Evolutionary conservation across 2,797 vertebrate genomes (phyloP).

Genomic region (Aeoliscus strigatus): DNA sequence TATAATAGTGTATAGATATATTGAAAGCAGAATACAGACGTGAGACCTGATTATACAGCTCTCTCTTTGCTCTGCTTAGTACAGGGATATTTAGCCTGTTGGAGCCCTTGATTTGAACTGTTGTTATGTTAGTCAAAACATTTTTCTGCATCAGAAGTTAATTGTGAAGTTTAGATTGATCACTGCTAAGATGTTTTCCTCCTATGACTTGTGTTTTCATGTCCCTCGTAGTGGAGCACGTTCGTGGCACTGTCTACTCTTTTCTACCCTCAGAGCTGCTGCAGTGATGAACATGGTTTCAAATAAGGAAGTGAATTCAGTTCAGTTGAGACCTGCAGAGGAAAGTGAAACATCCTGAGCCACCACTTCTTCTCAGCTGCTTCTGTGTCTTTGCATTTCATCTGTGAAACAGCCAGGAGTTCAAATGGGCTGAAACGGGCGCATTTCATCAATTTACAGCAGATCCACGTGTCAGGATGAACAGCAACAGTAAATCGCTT

Average conservation of each 20-base stretch:
- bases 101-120: too few species aligned
- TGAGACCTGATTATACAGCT: too few species aligned
- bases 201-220: too few species aligned
- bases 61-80: too few species aligned
- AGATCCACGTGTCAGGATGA: conserved; percentile 66
- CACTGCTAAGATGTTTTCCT: too few species aligned
- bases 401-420: conserved; percentile 28
- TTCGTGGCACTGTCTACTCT: not conserved
- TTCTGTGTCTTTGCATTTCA: conserved; percentile 10
- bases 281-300: conserved; percentile 30
- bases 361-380: conserved; percentile 15
- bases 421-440: conserved; percentile 67
- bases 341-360: conserved; percentile 60
- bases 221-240: not conserved
- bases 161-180: too few species aligned
- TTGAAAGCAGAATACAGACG: too few species aligned
- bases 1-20: too few species aligned
- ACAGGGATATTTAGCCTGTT: too few species aligned
- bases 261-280: conserved; percentile 4
- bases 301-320: conserved; percentile 77
- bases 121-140: too few species aligned
- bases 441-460: conserved; percentile 32
- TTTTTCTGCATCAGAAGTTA: too few species aligned
- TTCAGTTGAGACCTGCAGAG: conserved; percentile 60
- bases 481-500: conserved; percentile 64